phyloP scores from a whole-genome alignment of 2,113 vertebrate genomes.

The Pyrgilauda ruficollis region DNA sequence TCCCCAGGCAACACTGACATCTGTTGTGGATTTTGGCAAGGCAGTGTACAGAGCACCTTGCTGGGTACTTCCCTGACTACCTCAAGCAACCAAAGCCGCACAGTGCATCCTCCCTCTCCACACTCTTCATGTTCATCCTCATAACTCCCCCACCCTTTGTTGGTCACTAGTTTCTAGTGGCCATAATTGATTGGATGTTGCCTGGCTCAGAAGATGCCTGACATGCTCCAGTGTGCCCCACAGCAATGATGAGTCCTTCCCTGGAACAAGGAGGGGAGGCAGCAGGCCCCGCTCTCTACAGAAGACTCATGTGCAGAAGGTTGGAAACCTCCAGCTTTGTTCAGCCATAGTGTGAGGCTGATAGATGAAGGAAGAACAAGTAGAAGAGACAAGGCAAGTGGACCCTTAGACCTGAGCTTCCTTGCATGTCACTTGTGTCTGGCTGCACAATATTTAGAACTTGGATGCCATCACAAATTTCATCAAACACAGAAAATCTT shows the following conservation, averaged over 20 bases:
- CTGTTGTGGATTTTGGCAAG: background rate
- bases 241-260: background rate
- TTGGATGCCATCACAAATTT: background rate
- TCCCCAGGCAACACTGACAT: background rate
- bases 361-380: background rate
- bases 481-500: background rate
- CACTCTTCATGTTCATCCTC: background rate
- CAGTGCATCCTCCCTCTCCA: background rate
- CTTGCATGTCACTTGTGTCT: background rate
- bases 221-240: background rate
- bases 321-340: background rate
- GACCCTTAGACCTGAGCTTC: background rate
- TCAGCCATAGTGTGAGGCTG: background rate
- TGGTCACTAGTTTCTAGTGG: background rate
- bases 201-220: background rate
- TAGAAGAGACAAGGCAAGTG: background rate
- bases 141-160: background rate
- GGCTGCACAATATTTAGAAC: background rate
- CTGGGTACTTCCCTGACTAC: background rate
- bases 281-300: background rate
- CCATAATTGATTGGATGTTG: rapidly evolving
- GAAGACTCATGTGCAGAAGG: rapidly evolving
- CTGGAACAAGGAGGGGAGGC: background rate
- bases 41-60: background rate
- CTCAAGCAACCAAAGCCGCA: background rate